Conservation (phyloP, 2,113 vertebrate genomes). For the Hyperopisus bebe region DNA sequence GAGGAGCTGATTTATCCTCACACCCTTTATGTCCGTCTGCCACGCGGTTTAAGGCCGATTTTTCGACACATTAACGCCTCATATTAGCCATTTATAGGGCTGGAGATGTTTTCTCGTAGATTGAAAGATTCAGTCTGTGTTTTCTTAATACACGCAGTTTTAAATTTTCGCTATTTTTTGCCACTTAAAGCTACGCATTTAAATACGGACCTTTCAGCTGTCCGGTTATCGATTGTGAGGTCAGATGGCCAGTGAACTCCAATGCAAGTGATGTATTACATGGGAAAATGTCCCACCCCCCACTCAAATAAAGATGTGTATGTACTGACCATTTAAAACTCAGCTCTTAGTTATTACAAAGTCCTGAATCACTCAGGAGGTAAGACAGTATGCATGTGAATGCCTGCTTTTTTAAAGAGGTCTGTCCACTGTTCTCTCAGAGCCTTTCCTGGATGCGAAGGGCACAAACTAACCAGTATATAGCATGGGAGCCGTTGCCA, state of each 20-base stretch:
- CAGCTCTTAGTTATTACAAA: neutral
- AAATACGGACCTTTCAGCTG: neutral
- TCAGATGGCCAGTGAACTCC: constrained; percentile 24
- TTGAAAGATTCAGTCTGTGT: neutral
- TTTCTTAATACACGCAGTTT: neutral
- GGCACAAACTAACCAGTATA: constrained; percentile 9
- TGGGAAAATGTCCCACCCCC: neutral
- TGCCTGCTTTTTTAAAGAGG: constrained; percentile 14
- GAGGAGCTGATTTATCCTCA: constrained; percentile 24
- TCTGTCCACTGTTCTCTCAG: constrained; percentile 23
- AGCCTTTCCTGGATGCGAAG: constrained; percentile 27
- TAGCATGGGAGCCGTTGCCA: neutral
- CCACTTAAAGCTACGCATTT: neutral
- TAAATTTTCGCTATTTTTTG: neutral
- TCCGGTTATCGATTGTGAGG: neutral
- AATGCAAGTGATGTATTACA: constrained; percentile 25
- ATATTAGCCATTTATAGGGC: constrained; percentile 22
- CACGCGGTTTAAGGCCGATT: constrained; percentile 28
- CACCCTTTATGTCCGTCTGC: constrained; percentile 38
- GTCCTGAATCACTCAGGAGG: neutral
- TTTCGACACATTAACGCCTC: constrained; percentile 12
- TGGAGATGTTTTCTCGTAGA: neutral
- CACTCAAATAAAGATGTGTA: neutral
- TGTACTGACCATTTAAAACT: neutral
- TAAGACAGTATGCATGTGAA: constrained; percentile 2